Evolutionary conservation across 2,113 vertebrate genomes (phyloP).

Genomic region (Percopsis transmontana): DNA sequence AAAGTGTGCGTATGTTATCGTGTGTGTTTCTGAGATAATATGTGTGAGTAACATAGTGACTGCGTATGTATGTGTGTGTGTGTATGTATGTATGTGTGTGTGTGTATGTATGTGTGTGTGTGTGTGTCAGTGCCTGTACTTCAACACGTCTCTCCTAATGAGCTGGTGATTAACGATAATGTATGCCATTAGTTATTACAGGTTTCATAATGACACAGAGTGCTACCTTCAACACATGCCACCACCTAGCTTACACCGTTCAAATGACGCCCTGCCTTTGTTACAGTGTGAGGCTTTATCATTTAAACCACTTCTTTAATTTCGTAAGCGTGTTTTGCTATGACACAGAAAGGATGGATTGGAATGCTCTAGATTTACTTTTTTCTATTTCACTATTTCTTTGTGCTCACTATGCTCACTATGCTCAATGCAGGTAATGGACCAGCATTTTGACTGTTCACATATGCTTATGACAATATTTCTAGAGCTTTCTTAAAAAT

Average conservation of each 20-base stretch:
- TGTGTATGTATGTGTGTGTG: conserved; percentile 6
- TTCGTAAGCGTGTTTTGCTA: conserved; percentile 7
- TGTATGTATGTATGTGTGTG: not conserved
- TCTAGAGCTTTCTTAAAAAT: too few relatives aligned
- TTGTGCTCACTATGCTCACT: too few relatives aligned
- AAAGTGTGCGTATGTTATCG: too few relatives aligned
- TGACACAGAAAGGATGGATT: conserved; percentile 37
- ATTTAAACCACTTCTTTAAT: not conserved
- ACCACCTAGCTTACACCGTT: conserved; percentile 10
- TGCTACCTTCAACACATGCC: conserved; percentile 26
- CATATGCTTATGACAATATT: too few relatives aligned
- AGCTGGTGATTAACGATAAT: conserved; percentile 72
- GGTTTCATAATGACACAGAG: conserved; percentile 54
- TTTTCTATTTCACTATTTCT: too few relatives aligned
- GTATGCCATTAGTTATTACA: conserved; percentile 70
- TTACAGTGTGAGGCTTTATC: not conserved
- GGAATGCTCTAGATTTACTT: too few relatives aligned
- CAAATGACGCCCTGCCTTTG: not conserved
- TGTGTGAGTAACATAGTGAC: conserved; percentile 11
- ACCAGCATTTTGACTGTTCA: too few relatives aligned
- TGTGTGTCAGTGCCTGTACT: conserved; percentile 24
- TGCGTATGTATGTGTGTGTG: conserved; percentile 16
- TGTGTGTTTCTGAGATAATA: not conserved
- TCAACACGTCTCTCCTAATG: conserved; percentile 58
- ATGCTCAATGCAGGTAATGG: too few relatives aligned